Evolutionary conservation across 2,797 vertebrate genomes (phyloP), one percentile per base, ranked within the genome.

Genomic region (Rhinichthys osculus): DNA sequence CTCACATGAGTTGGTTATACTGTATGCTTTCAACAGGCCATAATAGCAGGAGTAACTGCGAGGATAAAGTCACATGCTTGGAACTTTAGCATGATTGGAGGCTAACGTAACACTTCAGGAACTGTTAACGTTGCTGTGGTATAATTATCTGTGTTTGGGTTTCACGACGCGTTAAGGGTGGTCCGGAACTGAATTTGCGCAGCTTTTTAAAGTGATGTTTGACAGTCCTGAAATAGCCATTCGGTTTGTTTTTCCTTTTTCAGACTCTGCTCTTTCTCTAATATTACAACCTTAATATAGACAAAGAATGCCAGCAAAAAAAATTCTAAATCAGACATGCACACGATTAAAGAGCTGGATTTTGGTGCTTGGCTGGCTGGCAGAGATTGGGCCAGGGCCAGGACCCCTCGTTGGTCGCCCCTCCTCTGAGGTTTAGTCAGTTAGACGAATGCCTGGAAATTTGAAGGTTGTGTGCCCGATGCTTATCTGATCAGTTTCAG

Each of bases 131-230:
- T 71, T 44, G 23, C 66, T 38, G 82, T 16, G 33, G 81, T 69
- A 76, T 81, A 82, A 89, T 85, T 85, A 85, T 85, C 72, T 33
- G 7, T 88, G 88, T 86, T 88, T 87, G 76, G 80, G 54, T 88
- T 88, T 88, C 77, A 74, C 33, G n/a, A 57, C 21, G n/a, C 62
- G 13, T 85, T 86, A 40, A 67, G 70, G 87, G 87, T 70, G 64
- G 81, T 80, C 82, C 44, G 77, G 72, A 77, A 82, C 30, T 84
- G 86, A 84, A 84, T 86, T 83, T 83, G 74, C 66, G 64, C 67
- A 84, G 79, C 64, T 82, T 71, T 70, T 82, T 77, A 70, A 72
- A 78, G 78, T 82, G 7, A 81, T 77, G 86, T 89, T 89, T 89
- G 84, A 87, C 84, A 86, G 86, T 67, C 81, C 44, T 67, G 33